Conservation (phyloP, 2,888 invertebrate species). For the Dione vanillae region DNA sequence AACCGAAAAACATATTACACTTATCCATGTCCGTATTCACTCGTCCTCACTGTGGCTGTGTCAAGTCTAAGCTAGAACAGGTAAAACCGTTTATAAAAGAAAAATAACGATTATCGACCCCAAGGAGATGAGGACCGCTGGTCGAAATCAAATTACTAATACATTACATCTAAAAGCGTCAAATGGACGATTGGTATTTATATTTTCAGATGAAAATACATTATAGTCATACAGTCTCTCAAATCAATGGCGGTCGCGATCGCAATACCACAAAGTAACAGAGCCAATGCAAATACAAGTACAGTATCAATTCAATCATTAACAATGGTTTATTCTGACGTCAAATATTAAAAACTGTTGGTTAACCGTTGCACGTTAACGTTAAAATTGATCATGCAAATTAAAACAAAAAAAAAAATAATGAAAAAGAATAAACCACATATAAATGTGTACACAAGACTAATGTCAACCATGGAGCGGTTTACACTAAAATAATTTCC, state of each 20-base stretch:
- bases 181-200: constrained; percentile 16
- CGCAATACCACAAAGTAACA: constrained; percentile 4
- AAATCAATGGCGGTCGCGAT: not conserved
- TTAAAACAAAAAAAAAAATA: not conserved
- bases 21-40: constrained; percentile 61
- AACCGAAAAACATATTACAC: constrained; percentile 69
- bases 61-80: constrained; percentile 16
- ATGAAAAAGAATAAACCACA: constrained; percentile 10
- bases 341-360: constrained; percentile 1
- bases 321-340: constrained; percentile 11
- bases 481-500: constrained; percentile 2
- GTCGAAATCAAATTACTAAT: constrained; percentile 14
- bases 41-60: constrained; percentile 39
- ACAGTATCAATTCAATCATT: constrained; percentile 13
- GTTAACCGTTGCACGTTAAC: not conserved
- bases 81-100: constrained; percentile 12
- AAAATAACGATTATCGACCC: not conserved
- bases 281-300: constrained; percentile 16
- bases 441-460: not conserved
- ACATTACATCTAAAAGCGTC: constrained; percentile 29
- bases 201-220: constrained; percentile 6
- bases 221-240: constrained; percentile 2
- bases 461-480: not conserved
- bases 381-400: constrained; percentile 18
- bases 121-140: not conserved